Percentiles rank a stretch among this genome's conserved stretches.
These are phyloP conservation scores for Mimumesa dahlbomi DNA, from an alignment of 2,888 invertebrate species.

Conservation along the genomic window DNA sequence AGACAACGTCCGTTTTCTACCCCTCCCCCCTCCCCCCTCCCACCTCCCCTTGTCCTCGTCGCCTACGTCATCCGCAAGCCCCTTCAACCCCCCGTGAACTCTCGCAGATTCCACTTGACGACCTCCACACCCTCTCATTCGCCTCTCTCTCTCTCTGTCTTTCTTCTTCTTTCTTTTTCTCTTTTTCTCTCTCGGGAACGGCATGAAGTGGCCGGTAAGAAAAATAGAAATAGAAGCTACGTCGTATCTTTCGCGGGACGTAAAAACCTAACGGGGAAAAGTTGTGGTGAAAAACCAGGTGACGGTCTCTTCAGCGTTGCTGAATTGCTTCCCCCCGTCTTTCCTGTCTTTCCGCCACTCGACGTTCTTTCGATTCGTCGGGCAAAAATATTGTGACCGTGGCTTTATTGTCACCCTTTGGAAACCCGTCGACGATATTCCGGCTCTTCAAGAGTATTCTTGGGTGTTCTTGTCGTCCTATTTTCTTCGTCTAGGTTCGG, in stretches of 20 bases:
- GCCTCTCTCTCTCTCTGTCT: too few relatives aligned
- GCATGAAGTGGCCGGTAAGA: constrained; percentile 70
- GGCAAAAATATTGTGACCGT: constrained; percentile 13
- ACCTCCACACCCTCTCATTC: constrained; percentile 24
- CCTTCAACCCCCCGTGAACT: constrained; percentile 58
- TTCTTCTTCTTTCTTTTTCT: too few relatives aligned
- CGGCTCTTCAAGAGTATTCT: neutral
- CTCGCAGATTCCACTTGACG: constrained; percentile 70
- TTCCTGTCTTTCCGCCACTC: constrained; percentile 10
- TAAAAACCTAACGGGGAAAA: constrained; percentile 55
- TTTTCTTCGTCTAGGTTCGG: too few relatives aligned
- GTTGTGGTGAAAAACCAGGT: constrained; percentile 65
- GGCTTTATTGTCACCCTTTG: constrained; percentile 7
- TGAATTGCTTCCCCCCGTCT: constrained; percentile 60
- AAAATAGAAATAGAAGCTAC: constrained; percentile 72
- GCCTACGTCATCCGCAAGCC: constrained; percentile 65
- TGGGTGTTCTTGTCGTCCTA: too few relatives aligned
- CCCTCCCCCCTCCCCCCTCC: constrained; percentile 26
- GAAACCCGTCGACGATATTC: constrained; percentile 9
- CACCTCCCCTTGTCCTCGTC: constrained; percentile 32
- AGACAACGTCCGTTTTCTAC: constrained; percentile 65
- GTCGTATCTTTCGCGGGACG: constrained; percentile 42
- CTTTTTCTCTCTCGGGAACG: constrained; percentile 44
- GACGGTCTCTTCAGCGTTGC: constrained; percentile 62
- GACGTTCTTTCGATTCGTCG: constrained; percentile 6